A percentile compares a stretch with the other conserved stretches of the same genome.
Evolutionary conservation across 2,797 vertebrate genomes (phyloP).

Genomic region (Apogon hyalosoma): DNA sequence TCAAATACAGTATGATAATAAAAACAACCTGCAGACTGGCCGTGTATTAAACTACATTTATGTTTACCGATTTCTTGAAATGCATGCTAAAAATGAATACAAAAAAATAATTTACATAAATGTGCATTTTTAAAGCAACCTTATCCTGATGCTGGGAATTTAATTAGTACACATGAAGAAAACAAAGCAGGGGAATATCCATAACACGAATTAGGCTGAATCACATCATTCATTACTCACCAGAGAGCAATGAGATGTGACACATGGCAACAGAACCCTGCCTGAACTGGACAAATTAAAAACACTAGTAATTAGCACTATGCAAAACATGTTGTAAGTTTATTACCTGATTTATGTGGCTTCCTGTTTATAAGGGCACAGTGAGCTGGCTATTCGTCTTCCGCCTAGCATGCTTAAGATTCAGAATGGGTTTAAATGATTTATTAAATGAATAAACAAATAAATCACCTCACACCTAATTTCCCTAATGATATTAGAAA

Average conservation of each 20-base stretch:
- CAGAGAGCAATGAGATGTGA: slow-evolving; percentile 81
- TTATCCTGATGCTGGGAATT: slow-evolving; percentile 60
- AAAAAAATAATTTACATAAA: slow-evolving; percentile 61
- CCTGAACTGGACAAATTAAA: slow-evolving; percentile 86
- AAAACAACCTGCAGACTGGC: slow-evolving; percentile 58
- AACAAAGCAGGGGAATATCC: slow-evolving; percentile 76
- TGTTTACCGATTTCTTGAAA: slow-evolving; percentile 51
- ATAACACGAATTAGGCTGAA: slow-evolving; percentile 79
- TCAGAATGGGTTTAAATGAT: slow-evolving; percentile 85
- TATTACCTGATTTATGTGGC: slow-evolving; percentile 88
- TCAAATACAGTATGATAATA: slow-evolving; percentile 53
- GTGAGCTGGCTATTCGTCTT: slow-evolving; percentile 81
- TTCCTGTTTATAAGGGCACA: slow-evolving; percentile 84
- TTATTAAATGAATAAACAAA: slow-evolving; percentile 88
- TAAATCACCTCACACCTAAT: slow-evolving; percentile 87
- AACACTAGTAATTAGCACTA: slow-evolving; percentile 87
- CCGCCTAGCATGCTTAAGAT: slow-evolving; percentile 78
- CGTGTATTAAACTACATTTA: slow-evolving; percentile 56
- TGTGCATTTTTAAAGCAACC: slow-evolving; percentile 58
- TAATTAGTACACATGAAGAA: slow-evolving; percentile 70
- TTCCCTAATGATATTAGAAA: slow-evolving; percentile 89
- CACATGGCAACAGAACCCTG: slow-evolving; percentile 80
- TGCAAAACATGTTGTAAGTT: slow-evolving; percentile 86
- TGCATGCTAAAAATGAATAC: slow-evolving; percentile 49
- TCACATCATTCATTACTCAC: slow-evolving; percentile 83